Percentiles rank a stretch among this genome's conserved stretches.
Conservation (phyloP, 2,888 invertebrate genomes). For the Nomada goodeniana region DNA sequence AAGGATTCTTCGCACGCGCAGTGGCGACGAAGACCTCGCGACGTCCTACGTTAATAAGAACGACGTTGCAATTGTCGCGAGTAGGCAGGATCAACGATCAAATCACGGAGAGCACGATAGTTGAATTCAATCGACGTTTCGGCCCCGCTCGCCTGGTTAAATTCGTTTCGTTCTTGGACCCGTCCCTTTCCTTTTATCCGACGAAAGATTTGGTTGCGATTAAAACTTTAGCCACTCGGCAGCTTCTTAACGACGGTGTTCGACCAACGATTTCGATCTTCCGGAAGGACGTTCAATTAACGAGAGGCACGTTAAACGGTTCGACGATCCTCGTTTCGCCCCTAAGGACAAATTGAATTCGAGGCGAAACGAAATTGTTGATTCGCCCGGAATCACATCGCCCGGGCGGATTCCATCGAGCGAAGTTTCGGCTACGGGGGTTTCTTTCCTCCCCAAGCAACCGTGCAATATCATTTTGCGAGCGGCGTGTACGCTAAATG, state of each 20-base stretch:
- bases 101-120: slow-evolving; percentile 37
- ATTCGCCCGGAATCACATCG: not conserved
- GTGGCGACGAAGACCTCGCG: slow-evolving; percentile 52
- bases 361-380: not conserved
- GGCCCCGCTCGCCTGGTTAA: slow-evolving; percentile 23
- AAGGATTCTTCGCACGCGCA: not conserved
- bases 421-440: not conserved
- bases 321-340: not conserved
- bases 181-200: not conserved
- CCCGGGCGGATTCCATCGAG: not conserved
- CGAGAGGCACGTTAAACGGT: not conserved
- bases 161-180: slow-evolving; percentile 21
- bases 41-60: slow-evolving; percentile 37
- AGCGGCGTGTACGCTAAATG: not conserved
- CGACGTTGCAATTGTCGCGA: slow-evolving; percentile 23
- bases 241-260: not conserved
- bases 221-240: not conserved
- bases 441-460: too few species aligned
- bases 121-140: slow-evolving; percentile 43
- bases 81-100: slow-evolving; percentile 49
- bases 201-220: not conserved
- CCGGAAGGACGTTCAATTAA: not conserved
- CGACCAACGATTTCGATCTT: not conserved
- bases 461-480: slow-evolving; percentile 11
- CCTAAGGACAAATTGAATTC: not conserved